Base-by-base conservation (phyloP, 2,113 vertebrate genomes). In the Prochilodus magdalenae region DNA sequence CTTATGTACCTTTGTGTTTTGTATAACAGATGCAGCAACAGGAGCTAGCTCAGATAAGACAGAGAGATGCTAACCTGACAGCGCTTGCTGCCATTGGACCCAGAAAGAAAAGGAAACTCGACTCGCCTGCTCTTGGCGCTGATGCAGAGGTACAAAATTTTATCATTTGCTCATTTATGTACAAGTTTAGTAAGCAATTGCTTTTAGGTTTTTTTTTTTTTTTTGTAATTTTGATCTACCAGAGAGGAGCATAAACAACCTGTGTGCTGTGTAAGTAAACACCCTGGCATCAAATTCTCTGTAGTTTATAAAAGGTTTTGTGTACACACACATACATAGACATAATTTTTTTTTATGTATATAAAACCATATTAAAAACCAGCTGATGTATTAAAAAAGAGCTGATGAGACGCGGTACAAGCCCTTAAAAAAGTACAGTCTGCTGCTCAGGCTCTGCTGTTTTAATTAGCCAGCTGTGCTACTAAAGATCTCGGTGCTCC, bases 41-140 rank as follows among this genome's bases (percentile, higher is more conserved):
- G 87, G 98, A 99, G 85, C 90, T 98, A 88, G 97, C 97, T 57
- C 97, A 98, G 91, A 96, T 99, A 95, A 94, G 97, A 83, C 97
- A 99, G 90, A 94, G 96, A 75, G 97, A 99, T 47, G 97, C 97
- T 89, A 99, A 99, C 93, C 89, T 97, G 93, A 98, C 97, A 0
- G 98, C 98, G 0, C 91, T 99, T 86, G 98, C 97, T 24, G 98
- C 97, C 15, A 99, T 99, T 0, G 97, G 97, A 74, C 97, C 98
- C 87, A 94, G 98, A 80, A 99, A 98, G 88, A 98, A 97, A 89
- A 95, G 94, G 93, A 98, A 95, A 93, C 89, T 96, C 67, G 97
- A 97, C 59, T 96, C 95, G 5, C 90, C 94, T 0, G 96, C 95
- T 6, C 93, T 96, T 24, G 95, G 95, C 79, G 92, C 95, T 69